Evolutionary conservation across 2,113 vertebrate genomes (phyloP), one percentile per base, ranked within the genome.

Genomic region (Corythoichthys haematopterus): DNA sequence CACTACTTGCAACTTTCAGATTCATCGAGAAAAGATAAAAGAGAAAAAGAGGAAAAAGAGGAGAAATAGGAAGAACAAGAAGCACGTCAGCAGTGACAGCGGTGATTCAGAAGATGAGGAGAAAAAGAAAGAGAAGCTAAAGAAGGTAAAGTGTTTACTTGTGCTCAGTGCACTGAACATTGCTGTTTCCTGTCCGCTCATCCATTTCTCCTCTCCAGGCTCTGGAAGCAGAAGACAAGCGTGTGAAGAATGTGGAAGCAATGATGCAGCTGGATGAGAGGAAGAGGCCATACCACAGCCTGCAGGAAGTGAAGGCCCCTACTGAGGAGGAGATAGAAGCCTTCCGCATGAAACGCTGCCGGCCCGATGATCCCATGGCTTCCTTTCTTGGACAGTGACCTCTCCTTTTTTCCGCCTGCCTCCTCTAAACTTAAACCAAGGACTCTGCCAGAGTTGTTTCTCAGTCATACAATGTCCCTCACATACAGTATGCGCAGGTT

Each of bases 311-410:
- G 28, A 93, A 93, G 66, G 96, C 97, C 33, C 96, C 96, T 58
- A 95, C 96, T 0, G 97, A 99, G 78, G 97, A 98, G 84, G 97
- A 98, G 83, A 95, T 99, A 93, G 96, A 98, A 83, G 97, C 97
- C 50, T 98, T 96, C 61, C 92, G 94, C 36, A 98, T 98, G 94
- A 98, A 99, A 66, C 91, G 96, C 1, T 72, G 88, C 80, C 90
- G 96, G 20, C 87, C 93, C 0, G 96, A 99, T 56, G 97, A 99
- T 84, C 96, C 97, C 68, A 98, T 99, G 97, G 95, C 95, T 48
- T 92, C 94, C 28, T 99, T 99, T 66, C 92, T 99, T 9, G 93
- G 92, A 53, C 92, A 95, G 82, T 93, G 92, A 88, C 36, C 37
- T 45, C 13, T 5, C 46, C 0, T 5, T 16, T 0, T 6, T 59